Base-by-base conservation (phyloP, 30 jellyfish, hydroid and myxozoan species). In the Cassiopea xamachana region DNA sequence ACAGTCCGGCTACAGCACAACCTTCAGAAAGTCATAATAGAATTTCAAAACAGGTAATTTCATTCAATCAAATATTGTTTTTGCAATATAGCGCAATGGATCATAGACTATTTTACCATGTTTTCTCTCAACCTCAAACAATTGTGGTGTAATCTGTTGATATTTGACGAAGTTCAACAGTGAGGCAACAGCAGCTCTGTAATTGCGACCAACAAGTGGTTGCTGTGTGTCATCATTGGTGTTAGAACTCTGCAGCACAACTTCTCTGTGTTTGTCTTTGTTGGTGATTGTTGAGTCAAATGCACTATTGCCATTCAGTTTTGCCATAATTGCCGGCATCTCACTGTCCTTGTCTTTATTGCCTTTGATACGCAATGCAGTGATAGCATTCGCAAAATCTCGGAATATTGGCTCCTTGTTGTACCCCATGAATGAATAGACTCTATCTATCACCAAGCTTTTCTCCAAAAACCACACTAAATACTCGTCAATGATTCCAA, bases 271-370 rank as follows among this genome's bases (percentile, higher is more conserved):
- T 10, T 79, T 79, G 70, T 79, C 75, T 18, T 79, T 79, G 43
- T 79, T 79, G 1, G 87, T 79, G 2, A 50, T 79, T 8, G 77
- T 1, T 2, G 51, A 2, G 4, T 51, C 48, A 39, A 79, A 79
- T 12, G 87, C 77, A 16, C 60, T 13, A n/a, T 79, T 79, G 49
- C 87, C 87, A 5, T 44, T 51, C 43, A 79, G 55, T 51, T 79
- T 79, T 4, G 86, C 86, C 6, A 73, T 79, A 2, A 51, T 16
- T 3, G 75, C 87, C 55, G 18, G 50, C 76, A 79, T 79, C 39
- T 79, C 87, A 15, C 74, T 43, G 1, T 27, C 3, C 59, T 47
- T 79, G 51, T 79, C 87, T 12, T 4, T 79, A 18, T 51, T 77
- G 43, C 87, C 87, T 7, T 48, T 9, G 13, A 79, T 79, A n/a